A percentile compares a stretch with the other conserved stretches of the same genome.
phyloP scores from a whole-genome alignment of 1,140 invertebrate genomes.

The Drosophila lowei region DNA sequence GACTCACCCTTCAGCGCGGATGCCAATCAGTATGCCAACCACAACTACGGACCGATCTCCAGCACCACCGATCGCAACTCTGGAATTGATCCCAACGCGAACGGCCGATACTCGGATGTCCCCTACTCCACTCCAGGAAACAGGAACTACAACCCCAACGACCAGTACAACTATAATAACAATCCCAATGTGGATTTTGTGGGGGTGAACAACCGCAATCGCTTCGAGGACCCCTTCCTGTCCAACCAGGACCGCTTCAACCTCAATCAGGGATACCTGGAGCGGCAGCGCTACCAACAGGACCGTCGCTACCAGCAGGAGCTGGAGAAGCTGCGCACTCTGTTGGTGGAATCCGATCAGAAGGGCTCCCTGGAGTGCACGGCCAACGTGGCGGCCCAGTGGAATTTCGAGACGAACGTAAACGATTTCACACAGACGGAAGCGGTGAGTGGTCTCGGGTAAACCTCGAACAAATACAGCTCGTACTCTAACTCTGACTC shows the following conservation, averaged over 20 bases:
- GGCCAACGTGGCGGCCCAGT: constrained; percentile 91
- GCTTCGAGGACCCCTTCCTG: constrained; percentile 70
- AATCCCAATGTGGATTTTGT: constrained; percentile 69
- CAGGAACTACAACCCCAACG: constrained; percentile 47
- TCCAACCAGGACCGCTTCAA: constrained; percentile 77
- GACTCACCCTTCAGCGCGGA: constrained; percentile 75
- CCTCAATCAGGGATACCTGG: constrained; percentile 63
- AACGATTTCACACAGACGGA: constrained; percentile 91
- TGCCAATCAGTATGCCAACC: constrained; percentile 54
- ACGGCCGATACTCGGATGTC: constrained; percentile 26
- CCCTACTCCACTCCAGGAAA: constrained; percentile 20
- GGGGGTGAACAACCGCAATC: constrained; percentile 60
- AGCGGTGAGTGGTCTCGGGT: constrained; percentile 87
- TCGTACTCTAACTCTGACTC: constrained; percentile 5
- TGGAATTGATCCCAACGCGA: constrained; percentile 41
- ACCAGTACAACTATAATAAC: constrained; percentile 59
- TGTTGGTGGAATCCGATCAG: constrained; percentile 88
- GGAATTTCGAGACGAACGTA: constrained; percentile 94
- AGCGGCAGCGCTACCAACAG: constrained; percentile 74
- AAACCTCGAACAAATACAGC: constrained; percentile 7
- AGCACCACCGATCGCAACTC: constrained; percentile 56
- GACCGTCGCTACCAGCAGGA: constrained; percentile 79
- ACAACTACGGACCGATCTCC: constrained; percentile 64
- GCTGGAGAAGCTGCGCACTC: constrained; percentile 77
- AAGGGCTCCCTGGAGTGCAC: constrained; percentile 90